A percentile compares a stretch with the other conserved stretches of the same genome.
Conservation (phyloP, 1,140 invertebrate genomes). For the Acarapis woodi region DNA sequence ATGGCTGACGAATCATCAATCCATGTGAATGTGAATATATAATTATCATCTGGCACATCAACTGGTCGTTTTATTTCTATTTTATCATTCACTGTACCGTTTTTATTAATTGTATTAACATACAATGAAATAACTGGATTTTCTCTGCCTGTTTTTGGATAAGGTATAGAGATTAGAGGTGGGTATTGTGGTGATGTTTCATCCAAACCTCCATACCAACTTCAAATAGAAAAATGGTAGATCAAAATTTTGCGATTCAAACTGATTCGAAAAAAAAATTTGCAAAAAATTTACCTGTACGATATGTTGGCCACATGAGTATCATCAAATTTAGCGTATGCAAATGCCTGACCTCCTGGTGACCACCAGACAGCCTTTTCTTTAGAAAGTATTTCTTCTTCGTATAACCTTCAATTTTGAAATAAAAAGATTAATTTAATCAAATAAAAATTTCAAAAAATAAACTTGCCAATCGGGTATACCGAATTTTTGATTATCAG, state of each 20-base stretch:
- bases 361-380: slow-evolving; percentile 19
- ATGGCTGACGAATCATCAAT: slow-evolving; percentile 15
- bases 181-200: too few species aligned
- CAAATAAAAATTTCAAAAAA: slow-evolving; percentile 14
- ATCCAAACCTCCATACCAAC: too few species aligned
- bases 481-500: slow-evolving; percentile 16
- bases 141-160: slow-evolving; percentile 11
- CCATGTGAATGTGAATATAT: too few species aligned
- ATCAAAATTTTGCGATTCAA: background rate
- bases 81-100: too few species aligned
- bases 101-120: too few species aligned
- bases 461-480: slow-evolving; percentile 22
- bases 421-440: background rate
- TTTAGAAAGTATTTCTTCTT: slow-evolving; percentile 18
- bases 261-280: slow-evolving; percentile 7
- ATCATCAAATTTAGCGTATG: slow-evolving; percentile 18
- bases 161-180: too few species aligned
- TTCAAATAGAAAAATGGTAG: background rate
- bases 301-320: slow-evolving; percentile 12
- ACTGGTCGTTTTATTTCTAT: too few species aligned
- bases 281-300: slow-evolving; percentile 11
- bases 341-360: slow-evolving; percentile 13
- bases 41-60: too few species aligned
- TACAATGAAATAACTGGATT: slow-evolving; percentile 11
- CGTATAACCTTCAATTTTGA: slow-evolving; percentile 10